These are phyloP conservation scores for Microcebus lehilahytsara DNA, from an alignment of 2,113 vertebrate species.

Conservation along the genomic window DNA sequence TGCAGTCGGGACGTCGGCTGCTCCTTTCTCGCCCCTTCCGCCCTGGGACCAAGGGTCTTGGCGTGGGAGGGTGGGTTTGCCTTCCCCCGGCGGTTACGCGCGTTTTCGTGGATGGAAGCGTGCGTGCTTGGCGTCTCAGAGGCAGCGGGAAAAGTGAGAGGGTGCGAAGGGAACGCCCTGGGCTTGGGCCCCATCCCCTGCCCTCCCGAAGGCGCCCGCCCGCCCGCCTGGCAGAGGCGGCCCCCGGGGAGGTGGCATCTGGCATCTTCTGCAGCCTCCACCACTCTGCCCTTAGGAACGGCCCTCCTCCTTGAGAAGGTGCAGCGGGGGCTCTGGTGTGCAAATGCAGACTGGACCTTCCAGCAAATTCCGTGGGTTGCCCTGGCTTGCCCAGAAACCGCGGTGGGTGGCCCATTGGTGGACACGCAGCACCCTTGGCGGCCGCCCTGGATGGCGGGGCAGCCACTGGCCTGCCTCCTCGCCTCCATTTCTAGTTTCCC, in stretches of 20 bases:
- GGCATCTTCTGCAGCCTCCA: not conserved
- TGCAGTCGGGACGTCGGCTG: too few species aligned
- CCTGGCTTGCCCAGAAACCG: not conserved
- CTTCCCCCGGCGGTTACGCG: constrained; percentile 12
- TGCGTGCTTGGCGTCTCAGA: not conserved
- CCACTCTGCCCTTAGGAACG: not conserved
- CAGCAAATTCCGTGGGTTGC: constrained; percentile 28
- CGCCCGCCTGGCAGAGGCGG: accelerated
- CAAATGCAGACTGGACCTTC: constrained; percentile 44
- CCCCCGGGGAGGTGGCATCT: accelerated
- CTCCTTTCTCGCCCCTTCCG: too few species aligned
- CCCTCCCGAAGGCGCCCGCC: not conserved
- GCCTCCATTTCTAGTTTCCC: not conserved
- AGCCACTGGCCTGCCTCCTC: not conserved
- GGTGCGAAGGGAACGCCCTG: not conserved
- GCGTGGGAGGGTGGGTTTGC: constrained; percentile 58
- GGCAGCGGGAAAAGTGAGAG: not conserved
- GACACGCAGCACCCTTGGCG: not conserved
- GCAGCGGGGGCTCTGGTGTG: not conserved
- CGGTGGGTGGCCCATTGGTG: not conserved
- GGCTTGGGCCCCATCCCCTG: not conserved
- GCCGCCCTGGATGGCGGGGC: accelerated
- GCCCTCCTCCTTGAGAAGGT: not conserved
- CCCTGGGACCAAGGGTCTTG: constrained; percentile 59
- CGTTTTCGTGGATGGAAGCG: constrained; percentile 44